Percentiles rank a stretch among this genome's conserved stretches.
phyloP scores from a whole-genome alignment of 2,888 invertebrate species.

The Dusona sp. region DNA sequence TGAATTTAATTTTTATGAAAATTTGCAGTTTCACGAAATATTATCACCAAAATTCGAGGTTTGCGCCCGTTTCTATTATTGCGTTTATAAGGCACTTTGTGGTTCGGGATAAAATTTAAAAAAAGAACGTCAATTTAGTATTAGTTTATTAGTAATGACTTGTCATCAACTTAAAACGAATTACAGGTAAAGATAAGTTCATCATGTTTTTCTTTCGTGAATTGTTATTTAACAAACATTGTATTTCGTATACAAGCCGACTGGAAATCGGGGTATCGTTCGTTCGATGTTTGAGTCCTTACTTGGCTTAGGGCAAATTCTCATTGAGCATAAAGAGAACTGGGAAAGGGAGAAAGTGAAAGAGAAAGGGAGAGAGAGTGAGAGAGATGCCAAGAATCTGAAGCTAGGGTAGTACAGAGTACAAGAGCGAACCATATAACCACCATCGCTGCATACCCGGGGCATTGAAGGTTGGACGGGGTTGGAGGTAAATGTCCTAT shows the following conservation, averaged over 20 bases:
- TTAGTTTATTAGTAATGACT: no score
- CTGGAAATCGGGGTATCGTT: background rate
- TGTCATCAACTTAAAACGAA: background rate
- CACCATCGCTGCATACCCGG: constrained; percentile 47
- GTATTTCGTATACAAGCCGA: background rate
- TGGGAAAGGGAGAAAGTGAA: constrained; percentile 18
- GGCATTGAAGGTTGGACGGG: constrained; percentile 3
- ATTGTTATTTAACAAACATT: constrained; percentile 18
- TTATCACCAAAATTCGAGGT: no score
- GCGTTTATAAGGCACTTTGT: background rate
- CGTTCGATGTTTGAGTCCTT: constrained; percentile 10
- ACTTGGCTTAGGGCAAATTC: constrained; percentile 23
- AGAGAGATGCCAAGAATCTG: constrained; percentile 46
- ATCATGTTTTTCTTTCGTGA: background rate
- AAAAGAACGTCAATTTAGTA: background rate
- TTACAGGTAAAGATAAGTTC: background rate
- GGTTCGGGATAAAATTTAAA: background rate
- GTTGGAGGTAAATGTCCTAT: constrained; percentile 16
- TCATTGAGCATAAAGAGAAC: constrained; percentile 17
- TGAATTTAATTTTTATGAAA: no score
- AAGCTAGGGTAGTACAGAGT: constrained; percentile 46
- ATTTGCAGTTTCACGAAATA: no score
- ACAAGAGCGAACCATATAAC: constrained; percentile 55
- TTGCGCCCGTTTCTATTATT: no score
- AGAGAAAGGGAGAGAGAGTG: constrained; percentile 20